Evolutionary conservation across 2,113 vertebrate genomes (phyloP).

Genomic region (Colius striatus): DNA sequence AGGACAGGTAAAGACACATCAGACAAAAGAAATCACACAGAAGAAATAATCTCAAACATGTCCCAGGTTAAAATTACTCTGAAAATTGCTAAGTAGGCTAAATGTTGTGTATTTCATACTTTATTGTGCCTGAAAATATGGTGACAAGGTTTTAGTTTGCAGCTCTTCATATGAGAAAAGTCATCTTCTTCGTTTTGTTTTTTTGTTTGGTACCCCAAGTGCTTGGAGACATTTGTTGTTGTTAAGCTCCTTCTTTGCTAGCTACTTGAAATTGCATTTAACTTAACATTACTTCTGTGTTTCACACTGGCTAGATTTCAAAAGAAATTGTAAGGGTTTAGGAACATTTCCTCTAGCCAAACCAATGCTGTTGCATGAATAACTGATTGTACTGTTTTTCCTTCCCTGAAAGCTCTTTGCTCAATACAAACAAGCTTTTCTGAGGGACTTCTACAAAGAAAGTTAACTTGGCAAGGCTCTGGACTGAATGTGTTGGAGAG

Average conservation of each 20-base stretch:
- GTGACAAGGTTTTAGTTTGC: background rate
- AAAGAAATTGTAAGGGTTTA: constrained; percentile 42
- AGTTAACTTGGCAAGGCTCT: background rate
- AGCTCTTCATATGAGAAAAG: background rate
- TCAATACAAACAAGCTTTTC: constrained; percentile 28
- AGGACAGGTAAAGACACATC: constrained; percentile 9
- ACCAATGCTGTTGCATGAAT: constrained; percentile 17
- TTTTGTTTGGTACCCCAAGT: background rate
- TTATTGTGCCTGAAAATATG: background rate
- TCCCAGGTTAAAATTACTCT: background rate
- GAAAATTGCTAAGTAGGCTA: constrained; percentile 31
- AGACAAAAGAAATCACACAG: background rate
- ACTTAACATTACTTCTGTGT: background rate
- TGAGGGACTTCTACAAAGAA: constrained; percentile 17
- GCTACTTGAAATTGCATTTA: constrained; percentile 19
- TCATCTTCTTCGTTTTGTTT: background rate
- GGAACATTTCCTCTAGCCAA: constrained; percentile 48
- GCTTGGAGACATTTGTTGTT: background rate
- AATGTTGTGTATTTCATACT: background rate
- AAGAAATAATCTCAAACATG: background rate
- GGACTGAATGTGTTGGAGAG: background rate
- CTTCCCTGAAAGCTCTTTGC: constrained; percentile 28
- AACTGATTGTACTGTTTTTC: constrained; percentile 61
- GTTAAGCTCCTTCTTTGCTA: background rate
- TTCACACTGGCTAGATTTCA: constrained; percentile 35